Base-by-base conservation (phyloP, 2,797 vertebrate species). In the Neostethus bicornis region DNA sequence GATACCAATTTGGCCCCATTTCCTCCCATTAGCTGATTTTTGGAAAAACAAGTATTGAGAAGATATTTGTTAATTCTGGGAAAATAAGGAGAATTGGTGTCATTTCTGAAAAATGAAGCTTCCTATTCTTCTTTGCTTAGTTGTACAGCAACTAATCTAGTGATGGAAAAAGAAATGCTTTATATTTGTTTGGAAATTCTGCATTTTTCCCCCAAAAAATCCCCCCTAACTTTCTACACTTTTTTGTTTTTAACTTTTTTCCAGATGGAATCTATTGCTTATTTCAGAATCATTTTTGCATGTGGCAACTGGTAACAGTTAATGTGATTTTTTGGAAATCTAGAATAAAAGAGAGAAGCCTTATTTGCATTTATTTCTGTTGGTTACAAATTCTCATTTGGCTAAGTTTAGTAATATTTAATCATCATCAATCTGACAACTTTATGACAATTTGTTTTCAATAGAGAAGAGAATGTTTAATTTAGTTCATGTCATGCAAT, bases 11-110 rank as follows among this genome's bases (percentile, higher is more conserved):
- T 52, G 25, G 11, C 34, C 5, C 3, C 41, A 60, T 1, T 9
- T 32, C 20, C 7, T 49, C n/a, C n/a, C n/a, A n/a, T n/a, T 26
- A 32, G 51, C 5, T 37, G 49, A 46, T 46, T 45, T 4, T 23
- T 25, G 24, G 31, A 3, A 12, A 31, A 3, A 2, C 3, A 28
- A 28, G 28, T 32, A 32, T 32, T 32, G 32, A 32, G 12, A 32
- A 13, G 4, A 5, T 12, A 32, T 14, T 32, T 34, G 34, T 14
- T 7, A 34, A 46, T 14, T 4, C 12, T 7, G 17, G 47, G 16
- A 21, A 49, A 26, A 37, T 14, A 7, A 3, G 19, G 17, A 26
- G 1, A 24, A 21, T 16, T 13, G 10, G 38, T 51, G 23, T 25
- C 10, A 37, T 16, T 16, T 16, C n/a, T 10, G 20, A n/a, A 23